Evolutionary conservation across 2,888 invertebrate genomes (phyloP), one percentile per base, ranked within the genome.

Genomic region (Trichopoda pennipes): DNA sequence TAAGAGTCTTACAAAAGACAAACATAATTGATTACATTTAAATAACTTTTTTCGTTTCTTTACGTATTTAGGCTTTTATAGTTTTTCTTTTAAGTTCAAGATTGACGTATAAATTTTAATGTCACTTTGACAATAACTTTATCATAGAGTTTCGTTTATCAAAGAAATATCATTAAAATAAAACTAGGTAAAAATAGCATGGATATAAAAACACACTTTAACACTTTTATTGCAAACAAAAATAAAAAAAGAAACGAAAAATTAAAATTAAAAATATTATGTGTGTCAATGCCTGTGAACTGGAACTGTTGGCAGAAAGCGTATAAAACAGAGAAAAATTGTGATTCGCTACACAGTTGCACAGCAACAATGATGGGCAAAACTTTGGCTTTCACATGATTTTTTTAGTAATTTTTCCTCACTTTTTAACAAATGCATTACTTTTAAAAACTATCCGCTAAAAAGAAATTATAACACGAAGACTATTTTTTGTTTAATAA

Each of bases 241-340:
- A 56, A 49, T 58, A 51, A 28, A 23, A 21, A 10, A n/a, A 17
- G 58, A 49, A 69, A 53, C 9, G 3, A 17, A 60, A 75, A 60
- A 60, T 28, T 10, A 35, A 14, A n/a, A n/a, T n/a, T n/a, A n/a
- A 72, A 47, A 61, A 77, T 35, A 58, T 56, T 51, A 83, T 80
- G 68, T 83, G 38, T 83, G 83, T 80, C 80, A 83, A 80, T 80
- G 80, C 44, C 77, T 83, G 83, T 80, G 83, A 83, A 83, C 83
- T 83, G 83, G 83, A 80, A 83, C 83, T 83, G 69, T 53, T 64
- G 63, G 56, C 78, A 78, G 58, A 80, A 74, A 80, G 79, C 75
- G 68, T 80, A 42, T 60, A 70, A 32, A 28, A 28, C 16, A 53
- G 28, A 38, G 1, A 42, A 51, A 51, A 68, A 51, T 23, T 28